Evolutionary conservation across 2,797 vertebrate genomes (phyloP).

Genomic region (Rhinichthys osculus): DNA sequence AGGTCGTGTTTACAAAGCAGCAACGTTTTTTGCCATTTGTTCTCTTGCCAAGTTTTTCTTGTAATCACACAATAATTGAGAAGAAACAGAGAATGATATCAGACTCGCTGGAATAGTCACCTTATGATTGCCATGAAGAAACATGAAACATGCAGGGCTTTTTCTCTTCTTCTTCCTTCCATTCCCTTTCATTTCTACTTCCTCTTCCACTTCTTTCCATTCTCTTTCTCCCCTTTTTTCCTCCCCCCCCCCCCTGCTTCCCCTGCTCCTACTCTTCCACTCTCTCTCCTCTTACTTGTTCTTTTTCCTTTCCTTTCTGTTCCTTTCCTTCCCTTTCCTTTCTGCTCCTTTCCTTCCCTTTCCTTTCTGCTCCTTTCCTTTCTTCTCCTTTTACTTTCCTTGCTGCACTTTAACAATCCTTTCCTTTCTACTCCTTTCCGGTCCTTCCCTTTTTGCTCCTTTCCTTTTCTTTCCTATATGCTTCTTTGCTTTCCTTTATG

Average conservation of each 20-base stretch:
- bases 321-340: no score
- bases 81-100: slow-evolving; percentile 27
- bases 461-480: not conserved
- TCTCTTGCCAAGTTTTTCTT: not conserved
- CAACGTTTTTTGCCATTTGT: not conserved
- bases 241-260: not conserved
- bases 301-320: not conserved
- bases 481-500: not conserved
- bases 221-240: not conserved
- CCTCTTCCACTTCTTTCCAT: not conserved
- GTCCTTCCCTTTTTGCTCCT: not conserved
- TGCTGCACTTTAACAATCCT: not conserved
- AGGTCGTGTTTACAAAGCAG: slow-evolving; percentile 9
- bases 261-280: not conserved
- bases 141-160: not conserved
- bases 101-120: not conserved
- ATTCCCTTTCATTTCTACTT: not conserved
- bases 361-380: not conserved
- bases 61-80: slow-evolving; percentile 10
- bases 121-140: not conserved
- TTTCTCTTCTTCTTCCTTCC: not conserved
- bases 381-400: not conserved
- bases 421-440: accelerated
- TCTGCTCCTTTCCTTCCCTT: not conserved
- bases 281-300: not conserved